Conservation (phyloP, 2,888 invertebrate genomes). For the Iselma pallidipennis region DNA sequence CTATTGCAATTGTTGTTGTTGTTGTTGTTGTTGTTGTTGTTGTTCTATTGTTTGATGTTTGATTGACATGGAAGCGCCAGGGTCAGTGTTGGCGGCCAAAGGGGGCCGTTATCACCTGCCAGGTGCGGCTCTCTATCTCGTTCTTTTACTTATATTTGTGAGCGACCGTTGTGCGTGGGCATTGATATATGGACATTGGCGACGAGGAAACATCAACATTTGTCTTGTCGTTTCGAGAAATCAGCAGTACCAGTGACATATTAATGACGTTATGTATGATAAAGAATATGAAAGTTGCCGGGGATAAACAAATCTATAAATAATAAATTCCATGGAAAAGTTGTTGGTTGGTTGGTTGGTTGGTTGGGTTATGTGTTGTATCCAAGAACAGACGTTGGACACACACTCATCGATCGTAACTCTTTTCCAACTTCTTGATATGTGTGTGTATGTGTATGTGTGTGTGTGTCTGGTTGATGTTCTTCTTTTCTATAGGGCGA, state of each 20-base stretch:
- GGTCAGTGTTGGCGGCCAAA: neutral
- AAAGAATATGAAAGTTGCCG: constrained; percentile 55
- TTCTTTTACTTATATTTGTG: neutral
- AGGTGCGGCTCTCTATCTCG: constrained; percentile 26
- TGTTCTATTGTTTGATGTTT: neutral
- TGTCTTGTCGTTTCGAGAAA: constrained; percentile 54
- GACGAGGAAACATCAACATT: constrained; percentile 54
- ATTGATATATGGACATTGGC: constrained; percentile 52
- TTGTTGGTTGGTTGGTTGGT: constrained; percentile 8
- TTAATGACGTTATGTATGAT: constrained; percentile 52
- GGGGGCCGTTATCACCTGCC: constrained; percentile 22
- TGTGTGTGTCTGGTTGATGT: neutral
- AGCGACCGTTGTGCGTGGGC: constrained; percentile 43
- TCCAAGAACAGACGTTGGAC: neutral
- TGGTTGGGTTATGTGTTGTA: neutral
- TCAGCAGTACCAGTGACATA: constrained; percentile 53
- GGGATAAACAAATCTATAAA: constrained; percentile 55
- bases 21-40: too few relatives aligned
- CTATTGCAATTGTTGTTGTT: too few relatives aligned
- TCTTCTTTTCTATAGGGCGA: neutral
- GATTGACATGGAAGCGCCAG: neutral
- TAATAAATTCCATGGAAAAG: constrained; percentile 49
- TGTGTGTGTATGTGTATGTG: neutral
- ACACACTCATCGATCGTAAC: neutral
- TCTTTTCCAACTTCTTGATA: neutral